These are phyloP conservation scores for Willisornis vidua DNA, from an alignment of 2,113 vertebrate genomes.

Conservation along the genomic window DNA sequence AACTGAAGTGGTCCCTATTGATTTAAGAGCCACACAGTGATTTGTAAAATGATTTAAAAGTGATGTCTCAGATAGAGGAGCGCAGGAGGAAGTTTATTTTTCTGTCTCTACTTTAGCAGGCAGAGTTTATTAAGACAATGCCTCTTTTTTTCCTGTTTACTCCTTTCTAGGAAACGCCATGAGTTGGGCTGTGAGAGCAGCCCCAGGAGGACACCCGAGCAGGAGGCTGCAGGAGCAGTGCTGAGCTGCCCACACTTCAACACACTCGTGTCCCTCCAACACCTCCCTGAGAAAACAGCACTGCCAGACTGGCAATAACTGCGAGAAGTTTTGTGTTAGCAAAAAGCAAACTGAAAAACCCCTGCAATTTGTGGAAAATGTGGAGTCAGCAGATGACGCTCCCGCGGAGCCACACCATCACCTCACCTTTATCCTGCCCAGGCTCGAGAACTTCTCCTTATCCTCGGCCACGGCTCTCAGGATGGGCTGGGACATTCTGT, in stretches of 20 bases:
- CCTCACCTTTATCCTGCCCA: constrained; percentile 79
- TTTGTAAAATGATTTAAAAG: neutral
- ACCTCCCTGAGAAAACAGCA: neutral
- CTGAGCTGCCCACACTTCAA: neutral
- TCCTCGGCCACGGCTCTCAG: constrained; percentile 78
- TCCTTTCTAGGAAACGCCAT: neutral
- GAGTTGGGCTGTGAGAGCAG: neutral
- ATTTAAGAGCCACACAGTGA: neutral
- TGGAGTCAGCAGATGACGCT: rapidly evolving
- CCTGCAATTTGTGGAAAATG: rapidly evolving
- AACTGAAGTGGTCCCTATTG: neutral
- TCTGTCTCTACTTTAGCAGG: neutral
- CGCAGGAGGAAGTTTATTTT: neutral
- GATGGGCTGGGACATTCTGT: constrained; percentile 79
- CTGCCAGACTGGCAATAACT: too few species aligned
- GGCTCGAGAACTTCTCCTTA: constrained; percentile 76
- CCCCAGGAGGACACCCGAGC: neutral
- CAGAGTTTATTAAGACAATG: neutral
- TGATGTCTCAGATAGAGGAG: neutral
- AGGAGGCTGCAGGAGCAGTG: neutral
- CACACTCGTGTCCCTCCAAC: rapidly evolving
- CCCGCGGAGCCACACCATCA: neutral
- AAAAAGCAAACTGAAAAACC: neutral
- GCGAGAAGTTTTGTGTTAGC: rapidly evolving
- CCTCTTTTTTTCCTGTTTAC: neutral